phyloP scores from a whole-genome alignment of 2,888 invertebrate genomes.

The Melanchra persicariae region DNA sequence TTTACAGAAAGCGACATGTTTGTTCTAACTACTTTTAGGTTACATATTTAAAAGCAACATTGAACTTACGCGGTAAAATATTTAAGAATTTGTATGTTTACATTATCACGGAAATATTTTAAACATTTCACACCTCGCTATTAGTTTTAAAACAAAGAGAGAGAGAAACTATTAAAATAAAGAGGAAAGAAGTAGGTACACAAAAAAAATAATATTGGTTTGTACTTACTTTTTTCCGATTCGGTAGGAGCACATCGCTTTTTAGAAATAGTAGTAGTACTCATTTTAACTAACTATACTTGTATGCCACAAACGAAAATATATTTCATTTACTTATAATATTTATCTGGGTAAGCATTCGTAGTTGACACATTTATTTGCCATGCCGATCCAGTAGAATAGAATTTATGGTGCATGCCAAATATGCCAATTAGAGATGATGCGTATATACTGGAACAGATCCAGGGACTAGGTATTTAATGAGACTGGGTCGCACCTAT shows the following conservation, averaged over 20 bases:
- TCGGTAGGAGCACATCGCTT: conserved; percentile 64
- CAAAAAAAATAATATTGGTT: not conserved
- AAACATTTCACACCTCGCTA: not conserved
- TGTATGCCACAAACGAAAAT: not conserved
- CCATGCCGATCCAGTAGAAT: too few relatives aligned
- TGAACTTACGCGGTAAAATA: not conserved
- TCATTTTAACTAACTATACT: conserved; percentile 35
- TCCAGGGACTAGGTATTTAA: too few relatives aligned
- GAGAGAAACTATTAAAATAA: too few relatives aligned
- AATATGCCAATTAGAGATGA: too few relatives aligned
- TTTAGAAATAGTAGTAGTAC: conserved; percentile 48
- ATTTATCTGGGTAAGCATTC: too few relatives aligned
- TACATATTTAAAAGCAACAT: not conserved
- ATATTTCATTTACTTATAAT: too few relatives aligned
- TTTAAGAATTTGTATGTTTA: too few relatives aligned
- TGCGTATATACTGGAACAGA: too few relatives aligned
- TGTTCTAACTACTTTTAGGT: conserved; percentile 1
- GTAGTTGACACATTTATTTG: too few relatives aligned
- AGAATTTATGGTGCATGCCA: too few relatives aligned
- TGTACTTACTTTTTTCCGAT: conserved; percentile 60
- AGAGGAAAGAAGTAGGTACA: not conserved
- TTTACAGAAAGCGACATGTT: not conserved
- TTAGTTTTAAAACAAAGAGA: not conserved
- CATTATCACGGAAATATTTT: not conserved
- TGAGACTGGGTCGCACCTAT: too few relatives aligned